Percentiles rank a stretch among this genome's conserved stretches.
phyloP scores from a whole-genome alignment of 2,797 vertebrate genomes.

The Crocidura indochinensis region DNA sequence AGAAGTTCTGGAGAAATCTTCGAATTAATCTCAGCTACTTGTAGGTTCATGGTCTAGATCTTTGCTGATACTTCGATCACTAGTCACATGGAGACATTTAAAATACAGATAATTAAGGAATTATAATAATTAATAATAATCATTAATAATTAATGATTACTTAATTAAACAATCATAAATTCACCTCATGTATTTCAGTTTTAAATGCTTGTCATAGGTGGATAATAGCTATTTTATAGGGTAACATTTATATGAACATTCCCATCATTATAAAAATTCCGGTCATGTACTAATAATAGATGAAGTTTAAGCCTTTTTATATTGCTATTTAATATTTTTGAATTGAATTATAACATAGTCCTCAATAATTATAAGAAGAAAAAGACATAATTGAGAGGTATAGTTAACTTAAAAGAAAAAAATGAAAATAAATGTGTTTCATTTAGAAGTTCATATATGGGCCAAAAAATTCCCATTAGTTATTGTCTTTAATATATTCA shows the following conservation, averaged over 20 bases:
- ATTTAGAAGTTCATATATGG: not conserved
- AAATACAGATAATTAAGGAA: not conserved
- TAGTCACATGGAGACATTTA: not conserved
- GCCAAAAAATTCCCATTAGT: not conserved
- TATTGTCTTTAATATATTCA: not conserved
- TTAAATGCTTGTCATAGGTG: not conserved
- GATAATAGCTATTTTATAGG: not conserved
- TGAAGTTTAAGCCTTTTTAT: not conserved
- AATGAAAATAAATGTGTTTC: conserved; percentile 15
- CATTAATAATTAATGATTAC: not conserved
- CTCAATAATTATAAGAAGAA: conserved; percentile 44
- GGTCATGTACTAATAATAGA: not conserved
- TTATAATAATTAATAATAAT: not conserved
- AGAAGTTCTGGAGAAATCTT: not conserved
- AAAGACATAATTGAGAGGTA: conserved; percentile 32
- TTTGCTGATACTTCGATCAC: not conserved
- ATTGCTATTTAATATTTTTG: not conserved
- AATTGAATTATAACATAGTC: not conserved
- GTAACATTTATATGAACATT: not conserved
- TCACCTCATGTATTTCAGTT: conserved; percentile 14
- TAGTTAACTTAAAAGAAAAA: conserved; percentile 43
- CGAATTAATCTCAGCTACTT: not conserved
- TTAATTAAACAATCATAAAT: not conserved
- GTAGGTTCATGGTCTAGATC: not conserved
- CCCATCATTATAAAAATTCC: not conserved